These are phyloP conservation scores for Tortricodes alternella DNA, from an alignment of 2,888 invertebrate species.

Conservation along the genomic window DNA sequence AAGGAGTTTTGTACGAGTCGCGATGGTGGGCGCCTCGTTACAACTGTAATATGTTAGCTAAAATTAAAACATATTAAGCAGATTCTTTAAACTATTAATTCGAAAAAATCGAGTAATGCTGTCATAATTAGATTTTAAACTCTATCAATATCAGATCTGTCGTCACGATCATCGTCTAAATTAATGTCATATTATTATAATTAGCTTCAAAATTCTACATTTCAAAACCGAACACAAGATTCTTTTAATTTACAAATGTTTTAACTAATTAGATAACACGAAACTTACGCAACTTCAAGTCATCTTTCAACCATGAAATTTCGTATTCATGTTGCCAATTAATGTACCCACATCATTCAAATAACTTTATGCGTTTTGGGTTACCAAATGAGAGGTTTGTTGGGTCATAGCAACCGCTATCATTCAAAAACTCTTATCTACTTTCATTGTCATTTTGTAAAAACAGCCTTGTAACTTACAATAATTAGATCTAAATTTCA, in stretches of 20 bases:
- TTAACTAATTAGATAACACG: not conserved
- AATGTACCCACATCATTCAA: not conserved
- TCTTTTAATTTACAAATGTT: not conserved
- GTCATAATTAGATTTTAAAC: too few relatives aligned
- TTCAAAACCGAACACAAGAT: not conserved
- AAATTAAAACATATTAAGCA: too few relatives aligned
- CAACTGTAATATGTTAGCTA: too few relatives aligned
- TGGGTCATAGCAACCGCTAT: not conserved
- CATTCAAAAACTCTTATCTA: not conserved
- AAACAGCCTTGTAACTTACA: not conserved
- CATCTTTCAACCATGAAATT: conserved; percentile 6
- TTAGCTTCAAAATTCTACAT: not conserved
- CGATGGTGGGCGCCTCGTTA: too few relatives aligned
- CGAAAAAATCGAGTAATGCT: too few relatives aligned
- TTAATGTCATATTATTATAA: too few relatives aligned
- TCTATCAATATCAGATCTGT: too few relatives aligned
- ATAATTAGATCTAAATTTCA: not conserved
- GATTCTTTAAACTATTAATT: too few relatives aligned
- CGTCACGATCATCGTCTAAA: too few relatives aligned
- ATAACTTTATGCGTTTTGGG: not conserved
- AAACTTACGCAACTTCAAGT: not conserved
- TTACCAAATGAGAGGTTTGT: not conserved
- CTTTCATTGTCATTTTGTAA: too few relatives aligned
- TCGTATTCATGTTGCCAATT: not conserved
- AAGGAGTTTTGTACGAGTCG: too few relatives aligned